Percentiles rank a stretch among this genome's conserved stretches.
These are phyloP conservation scores for Acanthopagrus latus DNA, from an alignment of 2,797 vertebrate species.

Conservation along the genomic window DNA sequence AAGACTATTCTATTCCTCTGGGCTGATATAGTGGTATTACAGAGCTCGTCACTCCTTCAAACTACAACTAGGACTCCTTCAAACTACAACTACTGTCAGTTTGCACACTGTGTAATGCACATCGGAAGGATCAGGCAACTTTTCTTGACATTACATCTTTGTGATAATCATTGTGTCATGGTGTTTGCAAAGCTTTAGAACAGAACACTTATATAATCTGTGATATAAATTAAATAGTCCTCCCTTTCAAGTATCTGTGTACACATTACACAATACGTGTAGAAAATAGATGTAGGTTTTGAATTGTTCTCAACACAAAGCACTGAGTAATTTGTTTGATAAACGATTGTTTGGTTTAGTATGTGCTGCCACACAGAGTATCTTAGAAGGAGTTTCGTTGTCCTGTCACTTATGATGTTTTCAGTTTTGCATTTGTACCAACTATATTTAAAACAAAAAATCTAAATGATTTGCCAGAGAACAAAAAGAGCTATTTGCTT, in stretches of 20 bases:
- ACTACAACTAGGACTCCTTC: no score
- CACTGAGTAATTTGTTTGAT: neutral
- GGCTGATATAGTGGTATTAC: slow-evolving; percentile 32
- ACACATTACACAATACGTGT: neutral
- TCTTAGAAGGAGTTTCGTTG: no score
- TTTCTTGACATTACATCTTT: neutral
- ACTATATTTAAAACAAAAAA: no score
- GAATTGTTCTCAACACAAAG: slow-evolving; percentile 5
- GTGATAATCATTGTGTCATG: neutral
- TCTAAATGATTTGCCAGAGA: neutral
- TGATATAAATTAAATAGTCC: neutral
- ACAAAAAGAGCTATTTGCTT: neutral
- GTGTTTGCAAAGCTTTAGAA: neutral
- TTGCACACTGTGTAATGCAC: neutral
- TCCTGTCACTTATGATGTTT: neutral
- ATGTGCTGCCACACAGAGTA: neutral
- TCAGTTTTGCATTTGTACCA: neutral
- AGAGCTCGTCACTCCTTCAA: neutral
- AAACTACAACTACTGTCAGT: neutral
- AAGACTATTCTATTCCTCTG: neutral
- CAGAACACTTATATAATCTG: neutral
- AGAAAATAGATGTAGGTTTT: neutral
- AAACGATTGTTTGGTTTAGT: slow-evolving; percentile 21
- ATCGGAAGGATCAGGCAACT: neutral
- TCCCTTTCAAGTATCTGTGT: neutral